Percentiles rank a stretch among this genome's conserved stretches.
Conservation (phyloP, 92 coral and sea anemone genomes). For the Porites rus region DNA sequence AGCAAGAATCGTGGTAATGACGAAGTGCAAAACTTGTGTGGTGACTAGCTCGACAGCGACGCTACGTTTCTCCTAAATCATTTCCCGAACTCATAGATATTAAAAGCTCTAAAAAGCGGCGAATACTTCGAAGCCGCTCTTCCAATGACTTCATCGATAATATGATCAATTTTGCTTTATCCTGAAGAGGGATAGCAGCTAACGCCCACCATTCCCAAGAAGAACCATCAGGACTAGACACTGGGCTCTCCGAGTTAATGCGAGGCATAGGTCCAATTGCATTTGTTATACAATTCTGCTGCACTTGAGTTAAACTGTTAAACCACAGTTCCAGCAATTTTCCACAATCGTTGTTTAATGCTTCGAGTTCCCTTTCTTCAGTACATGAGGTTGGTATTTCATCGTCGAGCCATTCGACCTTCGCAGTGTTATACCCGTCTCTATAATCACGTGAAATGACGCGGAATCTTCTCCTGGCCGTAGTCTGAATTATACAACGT, state of each 20-base stretch:
- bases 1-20: too few relatives aligned
- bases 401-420: conserved; percentile 81
- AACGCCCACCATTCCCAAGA: conserved; percentile 94
- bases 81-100: background rate
- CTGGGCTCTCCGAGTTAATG: conserved; percentile 20
- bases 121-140: conserved; percentile 83
- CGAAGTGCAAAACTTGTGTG: background rate
- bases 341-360: conserved; percentile 55
- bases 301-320: conserved; percentile 58
- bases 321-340: conserved; percentile 78
- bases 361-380: conserved; percentile 53
- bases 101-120: conserved; percentile 78
- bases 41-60: background rate
- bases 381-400: conserved; percentile 54
- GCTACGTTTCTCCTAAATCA: background rate
- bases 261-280: conserved; percentile 85
- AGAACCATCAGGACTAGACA: conserved; percentile 55
- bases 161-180: conserved; percentile 82
- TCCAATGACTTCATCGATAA: conserved; percentile 85
- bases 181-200: conserved; percentile 83
- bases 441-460: conserved; percentile 66
- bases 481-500: conserved; percentile 79
- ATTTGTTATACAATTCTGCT: conserved; percentile 75
- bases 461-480: conserved; percentile 75
- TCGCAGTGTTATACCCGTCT: conserved; percentile 89